Percentiles rank a stretch among this genome's conserved stretches.
phyloP scores from a whole-genome alignment of 2,797 vertebrate species.

The Ptychobarbus kaznakovi region DNA sequence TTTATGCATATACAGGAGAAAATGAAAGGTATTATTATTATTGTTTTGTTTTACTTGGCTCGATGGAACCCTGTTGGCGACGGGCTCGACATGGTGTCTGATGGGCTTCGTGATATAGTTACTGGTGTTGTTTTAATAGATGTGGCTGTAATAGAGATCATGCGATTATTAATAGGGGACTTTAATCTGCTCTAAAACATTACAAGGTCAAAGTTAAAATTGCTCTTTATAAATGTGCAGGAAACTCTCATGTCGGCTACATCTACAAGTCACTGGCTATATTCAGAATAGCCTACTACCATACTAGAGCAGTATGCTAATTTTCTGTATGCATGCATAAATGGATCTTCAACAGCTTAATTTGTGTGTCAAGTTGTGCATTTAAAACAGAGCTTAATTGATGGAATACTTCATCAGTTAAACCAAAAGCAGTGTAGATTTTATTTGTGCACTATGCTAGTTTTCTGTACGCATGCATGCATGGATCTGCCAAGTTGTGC shows the following conservation, averaged over 20 bases:
- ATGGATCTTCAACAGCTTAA: background rate
- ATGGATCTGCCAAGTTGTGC: background rate
- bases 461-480: background rate
- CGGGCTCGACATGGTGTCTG: slow-evolving; percentile 40
- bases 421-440: background rate
- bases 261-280: background rate
- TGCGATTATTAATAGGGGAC: background rate
- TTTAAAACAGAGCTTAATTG: background rate
- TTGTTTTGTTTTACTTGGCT: slow-evolving; percentile 58
- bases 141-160: background rate
- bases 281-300: background rate
- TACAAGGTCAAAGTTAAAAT: background rate
- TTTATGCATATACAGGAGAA: background rate
- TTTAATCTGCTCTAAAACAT: background rate
- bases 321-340: background rate
- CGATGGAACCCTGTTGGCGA: slow-evolving; percentile 64
- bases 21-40: background rate
- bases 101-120: slow-evolving; percentile 10
- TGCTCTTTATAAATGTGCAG: background rate
- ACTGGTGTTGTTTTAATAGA: background rate
- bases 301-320: background rate
- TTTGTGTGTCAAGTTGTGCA: background rate
- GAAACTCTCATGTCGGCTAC: background rate
- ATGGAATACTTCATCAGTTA: background rate
- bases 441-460: background rate